phyloP scores from a whole-genome alignment of 2,888 invertebrate species.

The Stenolophus ochropezus region DNA sequence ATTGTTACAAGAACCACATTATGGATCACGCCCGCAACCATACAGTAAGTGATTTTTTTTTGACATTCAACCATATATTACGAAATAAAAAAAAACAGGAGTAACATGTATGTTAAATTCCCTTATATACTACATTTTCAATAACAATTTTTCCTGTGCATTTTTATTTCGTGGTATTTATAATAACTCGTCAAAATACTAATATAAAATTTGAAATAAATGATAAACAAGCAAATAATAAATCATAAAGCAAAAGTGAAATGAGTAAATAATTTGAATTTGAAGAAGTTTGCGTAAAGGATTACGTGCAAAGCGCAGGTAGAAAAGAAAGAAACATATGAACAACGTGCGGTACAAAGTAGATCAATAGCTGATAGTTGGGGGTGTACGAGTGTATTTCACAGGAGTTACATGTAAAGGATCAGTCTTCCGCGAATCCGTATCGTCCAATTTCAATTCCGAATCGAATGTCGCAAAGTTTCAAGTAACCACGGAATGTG shows the following conservation, averaged over 20 bases:
- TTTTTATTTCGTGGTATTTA: no score
- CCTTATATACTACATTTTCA: no score
- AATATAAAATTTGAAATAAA: neutral
- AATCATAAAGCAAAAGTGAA: neutral
- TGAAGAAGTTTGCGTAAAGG: neutral
- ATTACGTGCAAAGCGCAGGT: neutral
- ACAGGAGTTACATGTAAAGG: neutral
- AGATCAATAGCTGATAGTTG: no score
- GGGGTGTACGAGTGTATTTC: no score
- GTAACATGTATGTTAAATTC: no score
- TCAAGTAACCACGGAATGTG: neutral
- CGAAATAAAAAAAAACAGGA: no score
- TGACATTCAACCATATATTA: no score
- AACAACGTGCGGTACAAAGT: neutral
- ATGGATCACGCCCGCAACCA: conserved; percentile 90
- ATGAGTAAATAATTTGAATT: no score
- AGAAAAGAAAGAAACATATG: neutral
- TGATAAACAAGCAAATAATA: neutral
- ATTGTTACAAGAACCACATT: conserved; percentile 91
- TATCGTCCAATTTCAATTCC: conserved; percentile 45
- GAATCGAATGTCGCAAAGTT: conserved; percentile 35
- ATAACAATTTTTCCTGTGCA: no score
- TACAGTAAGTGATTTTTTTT: conserved; percentile 83
- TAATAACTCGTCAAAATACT: neutral
- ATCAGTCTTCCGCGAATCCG: neutral